Conservation (phyloP, 2,797 vertebrate genomes). For the Euthynnus affinis region DNA sequence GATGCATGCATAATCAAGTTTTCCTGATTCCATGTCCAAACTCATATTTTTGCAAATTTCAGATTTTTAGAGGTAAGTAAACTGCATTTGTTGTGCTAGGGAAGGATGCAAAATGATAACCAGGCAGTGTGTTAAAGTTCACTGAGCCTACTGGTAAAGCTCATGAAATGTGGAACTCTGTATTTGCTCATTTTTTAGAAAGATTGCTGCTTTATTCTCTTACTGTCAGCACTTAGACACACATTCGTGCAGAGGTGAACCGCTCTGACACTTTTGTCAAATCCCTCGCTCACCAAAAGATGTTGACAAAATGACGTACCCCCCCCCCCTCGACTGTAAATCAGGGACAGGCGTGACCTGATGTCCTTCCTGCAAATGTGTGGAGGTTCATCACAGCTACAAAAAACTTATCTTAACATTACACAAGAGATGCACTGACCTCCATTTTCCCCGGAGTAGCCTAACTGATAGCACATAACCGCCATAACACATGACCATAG, state of each 20-base stretch:
- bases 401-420: background rate
- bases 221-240: no score
- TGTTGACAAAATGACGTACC: background rate
- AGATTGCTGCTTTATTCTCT: background rate
- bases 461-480: background rate
- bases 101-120: background rate
- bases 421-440: background rate
- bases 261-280: background rate
- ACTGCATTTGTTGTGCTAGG: background rate
- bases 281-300: background rate
- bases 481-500: background rate
- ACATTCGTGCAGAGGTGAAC: background rate
- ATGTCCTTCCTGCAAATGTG: background rate
- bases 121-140: background rate
- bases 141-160: no score
- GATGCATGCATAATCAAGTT: background rate
- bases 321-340: background rate
- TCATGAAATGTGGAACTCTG: background rate
- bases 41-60: no score
- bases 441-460: background rate
- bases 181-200: background rate
- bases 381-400: background rate
- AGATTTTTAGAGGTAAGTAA: background rate
- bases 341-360: background rate
- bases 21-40: background rate